These are phyloP conservation scores for Anisognathus igniventris DNA, from an alignment of 2,797 vertebrate genomes.

Conservation along the genomic window DNA sequence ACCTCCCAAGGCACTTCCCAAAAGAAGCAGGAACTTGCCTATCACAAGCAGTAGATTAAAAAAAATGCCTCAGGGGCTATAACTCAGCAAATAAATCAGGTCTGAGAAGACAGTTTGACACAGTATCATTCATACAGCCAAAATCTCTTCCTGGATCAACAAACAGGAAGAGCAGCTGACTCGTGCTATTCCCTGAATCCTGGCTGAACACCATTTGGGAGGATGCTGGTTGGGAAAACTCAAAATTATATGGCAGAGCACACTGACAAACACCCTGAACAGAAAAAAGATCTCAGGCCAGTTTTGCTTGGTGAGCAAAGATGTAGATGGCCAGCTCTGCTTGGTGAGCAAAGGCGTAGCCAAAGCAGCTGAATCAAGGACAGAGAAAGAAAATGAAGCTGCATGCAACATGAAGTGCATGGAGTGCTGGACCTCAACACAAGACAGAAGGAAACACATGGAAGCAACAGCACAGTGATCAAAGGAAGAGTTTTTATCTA, in stretches of 20 bases:
- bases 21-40: not conserved
- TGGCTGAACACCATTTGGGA: not conserved
- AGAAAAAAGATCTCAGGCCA: not conserved
- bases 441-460: not conserved
- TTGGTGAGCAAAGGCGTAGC: not conserved
- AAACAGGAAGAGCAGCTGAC: not conserved
- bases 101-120: not conserved
- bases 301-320: not conserved
- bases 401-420: not conserved
- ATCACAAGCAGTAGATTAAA: not conserved
- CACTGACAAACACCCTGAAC: not conserved
- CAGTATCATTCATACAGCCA: not conserved
- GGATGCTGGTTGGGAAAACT: not conserved
- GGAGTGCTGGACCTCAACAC: not conserved
- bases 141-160: not conserved
- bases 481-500: not conserved
- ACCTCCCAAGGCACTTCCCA: not conserved
- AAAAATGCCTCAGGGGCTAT: not conserved
- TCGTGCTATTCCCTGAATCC: accelerated
- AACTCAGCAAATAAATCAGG: not conserved
- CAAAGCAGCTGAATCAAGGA: not conserved
- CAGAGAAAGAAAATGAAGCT: not conserved
- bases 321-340: not conserved
- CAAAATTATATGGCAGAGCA: not conserved
- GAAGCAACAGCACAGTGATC: not conserved